Evolutionary conservation across 2,888 invertebrate genomes (phyloP), one percentile per base, ranked within the genome.

Genomic region (Lepidochitona cinerea): DNA sequence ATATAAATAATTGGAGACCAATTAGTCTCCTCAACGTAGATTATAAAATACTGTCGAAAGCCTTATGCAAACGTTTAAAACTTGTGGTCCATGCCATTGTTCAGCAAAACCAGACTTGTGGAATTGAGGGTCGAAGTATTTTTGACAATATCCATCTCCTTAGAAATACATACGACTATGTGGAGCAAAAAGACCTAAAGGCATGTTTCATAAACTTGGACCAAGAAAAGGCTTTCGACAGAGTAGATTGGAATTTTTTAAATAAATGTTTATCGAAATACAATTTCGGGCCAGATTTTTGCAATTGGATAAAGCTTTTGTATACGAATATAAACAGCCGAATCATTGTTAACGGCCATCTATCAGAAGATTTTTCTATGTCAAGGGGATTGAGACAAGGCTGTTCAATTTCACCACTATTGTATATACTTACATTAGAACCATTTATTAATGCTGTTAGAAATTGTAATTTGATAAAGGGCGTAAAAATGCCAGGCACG

Each of bases 151-250:
- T 71, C 9, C 78, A 80, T 76, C 53, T 81, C 29, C 54, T 79
- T 1, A 53, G 80, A 29, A 75, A 79, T 72, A 70, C 78, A 29
- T 29, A 75, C 32, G 76, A 79, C 68, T 81, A 77, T 81, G 66
- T 71, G n/a, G 70, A 79, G n/a, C 75, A 76, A 59, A 76, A 80
- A 67, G 37, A 81, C 9, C 33, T 77, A 26, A 14, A 64, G 37
- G 73, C 75, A 37, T 70, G 69, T 37, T 79, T 81, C 67, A 76
- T 81, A 36, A n/a, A 54, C 59, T 73, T 81, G 37, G 82, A 82
- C 64, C 83, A 82, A 70, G 79, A 78, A 64, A 83, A 82, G 54
- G 81, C 81, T 1, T 82, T 82, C 37, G 81, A 82, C 68, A 71
- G 81, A 54, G 81, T 81, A 14, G 73, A 74, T 29, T 76, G 78